phyloP scores from a whole-genome alignment of 2,113 vertebrate species.

The Solea senegalensis region DNA sequence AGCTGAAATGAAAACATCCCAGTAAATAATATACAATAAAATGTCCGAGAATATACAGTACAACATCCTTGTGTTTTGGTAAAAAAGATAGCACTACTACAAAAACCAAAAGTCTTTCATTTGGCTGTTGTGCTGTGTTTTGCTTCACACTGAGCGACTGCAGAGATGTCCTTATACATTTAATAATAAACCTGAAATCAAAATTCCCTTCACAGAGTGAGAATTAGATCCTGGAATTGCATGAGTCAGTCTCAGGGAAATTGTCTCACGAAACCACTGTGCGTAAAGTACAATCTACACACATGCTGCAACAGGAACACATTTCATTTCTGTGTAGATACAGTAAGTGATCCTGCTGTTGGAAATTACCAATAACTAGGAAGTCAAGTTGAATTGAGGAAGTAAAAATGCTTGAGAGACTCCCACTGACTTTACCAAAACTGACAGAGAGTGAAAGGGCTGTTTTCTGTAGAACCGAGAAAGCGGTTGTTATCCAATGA shows the following conservation, averaged over 20 bases:
- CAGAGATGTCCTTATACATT: neutral
- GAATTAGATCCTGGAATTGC: no score
- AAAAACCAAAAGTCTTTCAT: no score
- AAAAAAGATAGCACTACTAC: no score
- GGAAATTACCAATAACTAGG: conserved; percentile 27
- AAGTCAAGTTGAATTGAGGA: conserved; percentile 55
- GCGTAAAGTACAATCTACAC: neutral
- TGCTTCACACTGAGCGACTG: no score
- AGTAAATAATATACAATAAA: no score
- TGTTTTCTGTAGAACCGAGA: conserved; percentile 12
- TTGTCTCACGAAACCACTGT: conserved; percentile 15
- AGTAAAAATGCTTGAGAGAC: conserved; percentile 19
- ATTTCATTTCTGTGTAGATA: neutral
- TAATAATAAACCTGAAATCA: no score
- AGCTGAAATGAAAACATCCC: conserved; percentile 61
- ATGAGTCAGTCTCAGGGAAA: neutral
- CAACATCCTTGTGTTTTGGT: no score
- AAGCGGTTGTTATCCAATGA: neutral
- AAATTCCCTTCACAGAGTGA: no score
- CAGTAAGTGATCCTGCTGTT: neutral
- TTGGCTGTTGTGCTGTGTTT: no score
- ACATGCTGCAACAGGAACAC: conserved; percentile 17
- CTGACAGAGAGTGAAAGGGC: conserved; percentile 3
- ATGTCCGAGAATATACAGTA: no score
- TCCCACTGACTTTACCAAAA: neutral